These are phyloP conservation scores for Pomatostomus ruficeps DNA, from an alignment of 2,113 vertebrate species.

Conservation along the genomic window DNA sequence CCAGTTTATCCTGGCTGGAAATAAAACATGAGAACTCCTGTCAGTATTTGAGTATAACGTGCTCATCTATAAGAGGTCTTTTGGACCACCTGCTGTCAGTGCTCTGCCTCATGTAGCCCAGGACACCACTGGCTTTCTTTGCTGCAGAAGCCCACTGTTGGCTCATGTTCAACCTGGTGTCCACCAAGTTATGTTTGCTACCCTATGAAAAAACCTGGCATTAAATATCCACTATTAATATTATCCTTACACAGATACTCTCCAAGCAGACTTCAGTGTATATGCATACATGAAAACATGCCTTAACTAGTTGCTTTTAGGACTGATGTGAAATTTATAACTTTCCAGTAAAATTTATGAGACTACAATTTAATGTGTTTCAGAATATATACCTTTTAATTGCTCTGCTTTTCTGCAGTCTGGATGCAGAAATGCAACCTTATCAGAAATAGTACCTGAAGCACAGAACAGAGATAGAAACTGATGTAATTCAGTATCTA, in stretches of 20 bases:
- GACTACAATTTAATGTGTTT: not conserved
- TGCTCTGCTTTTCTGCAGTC: not conserved
- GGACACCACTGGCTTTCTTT: not conserved
- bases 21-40: slow-evolving; percentile 32
- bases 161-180: not conserved
- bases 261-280: not conserved
- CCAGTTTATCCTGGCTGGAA: slow-evolving; percentile 89
- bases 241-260: not conserved
- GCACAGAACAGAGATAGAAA: not conserved
- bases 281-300: not conserved
- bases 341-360: not conserved
- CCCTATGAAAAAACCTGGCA: not conserved
- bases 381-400: not conserved
- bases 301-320: not conserved
- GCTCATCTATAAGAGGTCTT: not conserved
- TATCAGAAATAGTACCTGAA: not conserved
- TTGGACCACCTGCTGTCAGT: not conserved
- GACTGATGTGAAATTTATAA: not conserved
- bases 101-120: not conserved
- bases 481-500: not conserved
- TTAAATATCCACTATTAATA: not conserved
- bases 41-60: not conserved
- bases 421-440: not conserved
- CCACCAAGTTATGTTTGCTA: not conserved
- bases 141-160: not conserved